phyloP scores from a whole-genome alignment of 2,888 invertebrate genomes.

The Polyommatus iphigenia region DNA sequence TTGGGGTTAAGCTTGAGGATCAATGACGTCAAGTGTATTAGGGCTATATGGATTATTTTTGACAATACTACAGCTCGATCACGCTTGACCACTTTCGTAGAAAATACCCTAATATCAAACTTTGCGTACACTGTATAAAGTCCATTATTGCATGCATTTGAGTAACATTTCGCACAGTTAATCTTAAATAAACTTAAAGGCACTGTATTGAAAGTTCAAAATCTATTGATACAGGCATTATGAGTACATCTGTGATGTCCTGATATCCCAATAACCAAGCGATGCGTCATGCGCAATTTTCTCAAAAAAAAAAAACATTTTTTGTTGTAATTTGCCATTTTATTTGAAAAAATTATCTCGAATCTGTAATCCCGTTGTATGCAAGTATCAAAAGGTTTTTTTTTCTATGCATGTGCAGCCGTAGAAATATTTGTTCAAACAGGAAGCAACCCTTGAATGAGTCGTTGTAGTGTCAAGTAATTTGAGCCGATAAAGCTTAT shows the following conservation, averaged over 20 bases:
- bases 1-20: neutral
- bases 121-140: neutral
- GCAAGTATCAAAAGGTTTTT: slow-evolving; percentile 29
- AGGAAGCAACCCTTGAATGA: slow-evolving; percentile 52
- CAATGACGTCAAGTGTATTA: neutral
- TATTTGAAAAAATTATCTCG: slow-evolving; percentile 5
- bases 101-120: neutral
- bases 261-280: neutral
- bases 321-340: slow-evolving; percentile 9
- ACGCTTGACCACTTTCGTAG: neutral
- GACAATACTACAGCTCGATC: neutral
- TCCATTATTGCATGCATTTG: neutral
- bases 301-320: neutral
- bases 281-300: slow-evolving; percentile 3
- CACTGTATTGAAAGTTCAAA: neutral
- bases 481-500: slow-evolving; percentile 46
- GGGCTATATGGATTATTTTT: slow-evolving; percentile 11
- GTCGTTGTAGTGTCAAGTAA: slow-evolving; percentile 57
- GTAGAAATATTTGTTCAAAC: slow-evolving; percentile 58
- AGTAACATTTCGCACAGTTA: neutral
- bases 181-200: neutral
- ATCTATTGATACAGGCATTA: neutral
- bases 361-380: slow-evolving; percentile 23
- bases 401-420: slow-evolving; percentile 32
- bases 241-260: neutral